Evolutionary conservation across 1,140 invertebrate genomes (phyloP).

Genomic region (Lucilia cuprina): DNA sequence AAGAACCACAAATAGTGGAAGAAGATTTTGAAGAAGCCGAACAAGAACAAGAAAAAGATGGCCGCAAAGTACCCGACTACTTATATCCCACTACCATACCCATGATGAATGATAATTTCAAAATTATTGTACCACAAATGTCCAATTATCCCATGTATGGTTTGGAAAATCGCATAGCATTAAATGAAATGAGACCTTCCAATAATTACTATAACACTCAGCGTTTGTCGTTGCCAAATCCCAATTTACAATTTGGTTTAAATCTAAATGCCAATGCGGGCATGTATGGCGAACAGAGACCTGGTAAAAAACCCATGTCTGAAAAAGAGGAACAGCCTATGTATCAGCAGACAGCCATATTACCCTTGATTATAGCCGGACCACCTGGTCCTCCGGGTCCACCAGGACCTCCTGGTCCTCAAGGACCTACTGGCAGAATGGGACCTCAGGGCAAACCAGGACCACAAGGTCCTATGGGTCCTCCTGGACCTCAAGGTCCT

Average conservation of each 20-base stretch:
- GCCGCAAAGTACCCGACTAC: constrained; percentile 56
- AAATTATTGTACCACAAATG: constrained; percentile 51
- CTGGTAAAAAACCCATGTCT: neutral
- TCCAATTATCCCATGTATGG: constrained; percentile 47
- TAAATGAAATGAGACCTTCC: neutral
- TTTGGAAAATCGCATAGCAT: constrained; percentile 33
- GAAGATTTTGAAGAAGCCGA: neutral
- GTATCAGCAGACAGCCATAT: constrained; percentile 41
- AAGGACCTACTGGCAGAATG: constrained; percentile 42
- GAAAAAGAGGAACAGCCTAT: constrained; percentile 6
- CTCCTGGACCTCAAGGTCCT: constrained; percentile 35
- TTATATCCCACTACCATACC: constrained; percentile 55
- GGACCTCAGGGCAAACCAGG: constrained; percentile 37
- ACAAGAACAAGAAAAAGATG: constrained; percentile 45
- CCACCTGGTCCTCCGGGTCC: constrained; percentile 48
- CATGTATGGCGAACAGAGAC: neutral
- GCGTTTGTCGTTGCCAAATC: constrained; percentile 39
- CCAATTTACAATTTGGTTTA: constrained; percentile 20
- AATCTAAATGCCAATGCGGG: constrained; percentile 19
- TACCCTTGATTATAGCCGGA: constrained; percentile 40
- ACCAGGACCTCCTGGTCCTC: constrained; percentile 11
- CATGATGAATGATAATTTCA: constrained; percentile 52
- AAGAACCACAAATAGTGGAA: neutral
- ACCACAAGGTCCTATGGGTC: constrained; percentile 27
- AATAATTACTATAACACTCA: constrained; percentile 44